phyloP scores from a whole-genome alignment of 2,888 invertebrate species.

The Scrobipalpa atriplicella region DNA sequence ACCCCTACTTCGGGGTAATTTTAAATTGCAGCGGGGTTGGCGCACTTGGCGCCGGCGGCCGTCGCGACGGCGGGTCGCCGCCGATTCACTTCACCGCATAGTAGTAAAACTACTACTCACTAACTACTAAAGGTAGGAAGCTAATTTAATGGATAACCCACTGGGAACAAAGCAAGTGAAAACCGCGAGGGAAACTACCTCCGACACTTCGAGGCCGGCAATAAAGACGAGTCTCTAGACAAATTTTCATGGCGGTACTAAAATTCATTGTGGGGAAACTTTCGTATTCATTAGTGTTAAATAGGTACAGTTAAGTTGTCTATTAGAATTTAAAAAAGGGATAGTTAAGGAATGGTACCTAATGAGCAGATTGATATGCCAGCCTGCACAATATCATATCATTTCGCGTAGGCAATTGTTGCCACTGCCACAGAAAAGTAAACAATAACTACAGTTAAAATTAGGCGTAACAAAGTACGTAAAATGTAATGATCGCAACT shows the following conservation, averaged over 20 bases:
- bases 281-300: background rate
- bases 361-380: background rate
- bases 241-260: background rate
- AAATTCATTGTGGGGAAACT: slow-evolving; percentile 1
- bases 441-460: slow-evolving; percentile 15
- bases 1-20: slow-evolving; percentile 66
- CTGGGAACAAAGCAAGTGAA: slow-evolving; percentile 26
- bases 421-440: background rate
- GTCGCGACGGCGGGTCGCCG: slow-evolving; percentile 48
- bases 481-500: slow-evolving; percentile 24
- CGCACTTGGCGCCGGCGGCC: slow-evolving; percentile 46
- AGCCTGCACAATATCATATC: background rate
- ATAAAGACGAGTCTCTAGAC: background rate
- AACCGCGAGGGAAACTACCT: slow-evolving; percentile 22
- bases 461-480: slow-evolving; percentile 23
- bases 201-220: slow-evolving; percentile 4
- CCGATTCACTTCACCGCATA: slow-evolving; percentile 40
- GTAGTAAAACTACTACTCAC: slow-evolving; percentile 11
- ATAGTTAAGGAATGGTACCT: background rate
- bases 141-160: slow-evolving; percentile 33
- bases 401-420: background rate
- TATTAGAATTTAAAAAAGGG: background rate
- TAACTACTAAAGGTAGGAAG: slow-evolving; percentile 37
- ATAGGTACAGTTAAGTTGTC: background rate
- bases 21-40: slow-evolving; percentile 68